Base-by-base conservation (phyloP, 2,113 vertebrate genomes). In the Lethenteron reissneri region DNA sequence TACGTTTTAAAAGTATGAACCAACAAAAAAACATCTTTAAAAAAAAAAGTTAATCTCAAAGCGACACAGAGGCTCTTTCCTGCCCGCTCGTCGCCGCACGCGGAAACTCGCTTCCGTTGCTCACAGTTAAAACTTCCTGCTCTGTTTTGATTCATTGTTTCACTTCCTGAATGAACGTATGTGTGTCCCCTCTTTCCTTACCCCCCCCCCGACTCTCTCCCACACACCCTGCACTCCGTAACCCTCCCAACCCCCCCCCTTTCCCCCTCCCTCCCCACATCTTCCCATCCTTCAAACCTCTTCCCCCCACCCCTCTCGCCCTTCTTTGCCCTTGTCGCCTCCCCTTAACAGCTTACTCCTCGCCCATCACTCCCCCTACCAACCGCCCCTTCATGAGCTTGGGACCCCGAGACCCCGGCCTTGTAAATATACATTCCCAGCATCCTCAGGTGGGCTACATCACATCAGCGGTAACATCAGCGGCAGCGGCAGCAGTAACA, bases 371-470 rank as follows among this genome's bases (percentile, higher is more conserved):
- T 17, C 64, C 64, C 64, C n/a, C 64, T 68, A 68, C 64, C n/a
- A 68, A 68, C 64, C 64, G 64, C 64, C 25, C 64, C 64, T 68
- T 68, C 64, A 41, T 41, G 41, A 68, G 64, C 25, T n/a, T 68
- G 64, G 64, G 64, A 25, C 64, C 64, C n/a, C 64, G 64, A 17
- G 64, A 68, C 25, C 64, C 64, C n/a, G 64, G n/a, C 64, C 64
- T 68, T 68, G 64, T 68, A 68, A 68, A 68, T 25, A 17, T 68
- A 68, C 64, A 68, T 68, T 68, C 64, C 64, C 64, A 68, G 64
- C 64, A 68, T 25, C 64, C 64, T 9, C 64, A 68, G 64, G 64
- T 68, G 64, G 64, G 64, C n/a, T 17, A 68, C 64, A 41, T 41
- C 41, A 41, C 41, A 41, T 41, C 41, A 41, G 41, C 41, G 41